Conservation (phyloP, 2,888 invertebrate genomes). For the Notocelia uddmanniana region DNA sequence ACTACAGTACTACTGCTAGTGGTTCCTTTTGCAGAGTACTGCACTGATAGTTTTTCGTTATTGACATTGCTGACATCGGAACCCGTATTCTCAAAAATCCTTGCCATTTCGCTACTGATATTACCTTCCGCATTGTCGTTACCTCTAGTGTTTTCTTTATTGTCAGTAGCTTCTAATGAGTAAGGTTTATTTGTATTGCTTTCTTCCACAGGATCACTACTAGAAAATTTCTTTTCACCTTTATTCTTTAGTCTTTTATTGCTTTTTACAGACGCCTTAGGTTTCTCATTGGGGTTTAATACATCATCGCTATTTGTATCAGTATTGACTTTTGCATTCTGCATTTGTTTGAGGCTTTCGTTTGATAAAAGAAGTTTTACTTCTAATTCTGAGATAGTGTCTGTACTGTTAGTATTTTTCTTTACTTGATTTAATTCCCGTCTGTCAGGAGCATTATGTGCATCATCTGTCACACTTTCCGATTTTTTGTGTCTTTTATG, state of each 20-base stretch:
- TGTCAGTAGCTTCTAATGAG: constrained; percentile 6
- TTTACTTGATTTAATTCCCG: background rate
- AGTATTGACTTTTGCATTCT: background rate
- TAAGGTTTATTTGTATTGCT: background rate
- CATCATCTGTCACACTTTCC: background rate
- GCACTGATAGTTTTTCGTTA: constrained; percentile 9
- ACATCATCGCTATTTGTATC: constrained; percentile 7
- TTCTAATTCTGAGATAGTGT: background rate
- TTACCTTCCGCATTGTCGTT: constrained; percentile 11
- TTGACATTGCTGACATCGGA: constrained; percentile 9
- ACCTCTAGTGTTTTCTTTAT: constrained; percentile 25
- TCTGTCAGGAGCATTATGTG: background rate
- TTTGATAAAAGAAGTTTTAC: background rate
- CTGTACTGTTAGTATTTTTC: background rate
- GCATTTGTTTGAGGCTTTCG: constrained; percentile 2
- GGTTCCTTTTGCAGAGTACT: background rate
- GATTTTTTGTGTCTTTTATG: constrained; percentile 16
- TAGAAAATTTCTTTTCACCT: constrained; percentile 12
- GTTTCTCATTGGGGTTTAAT: constrained; percentile 12
- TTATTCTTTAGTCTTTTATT: constrained; percentile 23
- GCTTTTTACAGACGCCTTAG: constrained; percentile 9
- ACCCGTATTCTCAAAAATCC: constrained; percentile 25
- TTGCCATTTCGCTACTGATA: constrained; percentile 21
- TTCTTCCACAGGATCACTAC: background rate
- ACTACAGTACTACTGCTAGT: background rate